A percentile compares a stretch with the other conserved stretches of the same genome.
These are phyloP conservation scores for Acrocera orbiculus DNA, from an alignment of 2,888 invertebrate genomes.

Conservation along the genomic window DNA sequence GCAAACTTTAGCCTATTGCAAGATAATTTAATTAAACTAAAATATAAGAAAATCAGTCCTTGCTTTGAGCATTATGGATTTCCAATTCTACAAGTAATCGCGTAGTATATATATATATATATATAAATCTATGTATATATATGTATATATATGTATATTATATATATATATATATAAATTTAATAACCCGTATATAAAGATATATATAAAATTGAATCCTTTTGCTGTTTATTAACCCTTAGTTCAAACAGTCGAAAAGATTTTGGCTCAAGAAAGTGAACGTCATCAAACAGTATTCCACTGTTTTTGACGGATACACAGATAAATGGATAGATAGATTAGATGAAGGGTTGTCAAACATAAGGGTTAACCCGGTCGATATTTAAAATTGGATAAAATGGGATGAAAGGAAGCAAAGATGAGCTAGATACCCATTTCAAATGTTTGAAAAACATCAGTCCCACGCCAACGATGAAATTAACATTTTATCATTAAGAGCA, in stretches of 20 bases:
- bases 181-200: constrained; percentile 2
- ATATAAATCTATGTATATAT: neutral
- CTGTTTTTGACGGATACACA: constrained; percentile 9
- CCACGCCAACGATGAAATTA: constrained; percentile 12
- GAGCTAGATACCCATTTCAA: constrained; percentile 11
- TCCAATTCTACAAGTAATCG: constrained; percentile 2
- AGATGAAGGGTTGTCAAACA: constrained; percentile 12
- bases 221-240: constrained; percentile 13
- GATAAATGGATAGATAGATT: constrained; percentile 11
- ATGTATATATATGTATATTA: neutral
- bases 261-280: constrained; percentile 11
- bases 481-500: constrained; percentile 13
- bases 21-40: constrained; percentile 13
- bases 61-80: neutral
- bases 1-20: constrained; percentile 6
- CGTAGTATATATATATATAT: neutral
- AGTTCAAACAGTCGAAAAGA: constrained; percentile 13
- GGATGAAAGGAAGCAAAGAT: constrained; percentile 12
- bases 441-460: constrained; percentile 11
- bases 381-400: constrained; percentile 13
- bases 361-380: constrained; percentile 12
- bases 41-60: constrained; percentile 10
- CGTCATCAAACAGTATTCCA: constrained; percentile 12
- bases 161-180: neutral
- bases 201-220: constrained; percentile 5